Percentiles rank a stretch among this genome's conserved stretches.
These are phyloP conservation scores for Sycophila sp. DNA, from an alignment of 1,140 invertebrate genomes.

Conservation along the genomic window DNA sequence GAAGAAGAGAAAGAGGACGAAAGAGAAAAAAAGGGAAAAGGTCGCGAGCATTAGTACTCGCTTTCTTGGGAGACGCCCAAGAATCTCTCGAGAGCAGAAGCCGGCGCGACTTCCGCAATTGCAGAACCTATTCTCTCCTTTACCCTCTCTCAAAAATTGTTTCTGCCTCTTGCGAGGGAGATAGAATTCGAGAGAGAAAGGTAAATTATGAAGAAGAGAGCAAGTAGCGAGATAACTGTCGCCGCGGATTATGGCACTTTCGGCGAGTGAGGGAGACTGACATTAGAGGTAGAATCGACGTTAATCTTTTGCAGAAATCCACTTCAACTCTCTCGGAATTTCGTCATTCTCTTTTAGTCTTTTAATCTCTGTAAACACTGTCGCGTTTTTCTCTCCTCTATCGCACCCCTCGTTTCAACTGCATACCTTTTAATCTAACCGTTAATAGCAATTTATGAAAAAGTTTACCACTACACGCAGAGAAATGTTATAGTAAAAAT, in stretches of 20 bases:
- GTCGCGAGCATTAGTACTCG: no score
- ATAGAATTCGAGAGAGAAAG: no score
- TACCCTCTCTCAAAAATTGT: background rate
- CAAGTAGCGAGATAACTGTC: background rate
- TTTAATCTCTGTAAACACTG: no score
- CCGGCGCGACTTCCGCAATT: conserved; percentile 11
- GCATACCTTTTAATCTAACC: no score
- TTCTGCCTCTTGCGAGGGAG: background rate
- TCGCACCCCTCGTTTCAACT: no score
- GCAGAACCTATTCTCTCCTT: background rate
- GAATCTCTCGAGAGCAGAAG: background rate
- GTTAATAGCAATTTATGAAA: no score
- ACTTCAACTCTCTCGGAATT: conserved; percentile 9
- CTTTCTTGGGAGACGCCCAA: background rate
- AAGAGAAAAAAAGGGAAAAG: background rate
- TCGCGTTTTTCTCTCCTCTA: no score
- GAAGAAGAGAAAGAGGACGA: background rate
- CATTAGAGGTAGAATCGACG: conserved; percentile 15
- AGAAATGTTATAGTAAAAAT: no score
- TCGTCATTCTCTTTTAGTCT: no score
- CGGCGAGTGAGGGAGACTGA: background rate
- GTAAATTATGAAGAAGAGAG: background rate
- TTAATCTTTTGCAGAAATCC: conserved; percentile 23
- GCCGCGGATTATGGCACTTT: conserved; percentile 11
- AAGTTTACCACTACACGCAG: no score